Evolutionary conservation across 2,113 vertebrate genomes (phyloP).

Genomic region (Xenopus tropicalis): DNA sequence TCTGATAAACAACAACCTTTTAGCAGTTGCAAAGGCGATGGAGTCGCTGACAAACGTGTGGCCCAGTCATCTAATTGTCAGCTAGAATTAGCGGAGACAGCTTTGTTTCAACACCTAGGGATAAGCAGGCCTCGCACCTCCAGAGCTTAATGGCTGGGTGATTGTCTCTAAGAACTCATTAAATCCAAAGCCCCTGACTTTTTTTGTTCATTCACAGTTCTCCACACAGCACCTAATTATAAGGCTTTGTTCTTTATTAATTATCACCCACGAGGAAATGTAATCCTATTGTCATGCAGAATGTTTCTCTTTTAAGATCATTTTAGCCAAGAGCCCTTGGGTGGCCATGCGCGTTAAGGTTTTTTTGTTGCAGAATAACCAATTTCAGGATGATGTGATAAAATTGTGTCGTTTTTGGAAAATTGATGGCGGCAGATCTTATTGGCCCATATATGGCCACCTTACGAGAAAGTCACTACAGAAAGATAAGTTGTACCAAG

Average conservation of each 20-base stretch:
- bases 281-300: slow-evolving; percentile 24
- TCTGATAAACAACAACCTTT: no score
- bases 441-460: no score
- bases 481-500: no score
- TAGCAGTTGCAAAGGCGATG: no score
- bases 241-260: slow-evolving; percentile 25
- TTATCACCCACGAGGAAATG: not conserved
- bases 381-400: no score
- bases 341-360: no score
- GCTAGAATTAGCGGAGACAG: not conserved
- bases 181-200: slow-evolving; percentile 9
- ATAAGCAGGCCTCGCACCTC: not conserved
- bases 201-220: not conserved
- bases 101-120: slow-evolving; percentile 7
- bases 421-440: no score
- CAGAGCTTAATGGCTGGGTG: not conserved
- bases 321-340: not conserved
- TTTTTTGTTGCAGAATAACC: no score
- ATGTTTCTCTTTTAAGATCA: not conserved
- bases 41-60: no score
- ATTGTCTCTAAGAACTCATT: slow-evolving; percentile 12
- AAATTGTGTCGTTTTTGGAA: no score
- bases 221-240: not conserved
- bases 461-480: no score
- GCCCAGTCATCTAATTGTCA: not conserved